Percentiles rank a stretch among this genome's conserved stretches.
Evolutionary conservation across 2,888 invertebrate species (phyloP).

Genomic region (Napeogenes inachia): DNA sequence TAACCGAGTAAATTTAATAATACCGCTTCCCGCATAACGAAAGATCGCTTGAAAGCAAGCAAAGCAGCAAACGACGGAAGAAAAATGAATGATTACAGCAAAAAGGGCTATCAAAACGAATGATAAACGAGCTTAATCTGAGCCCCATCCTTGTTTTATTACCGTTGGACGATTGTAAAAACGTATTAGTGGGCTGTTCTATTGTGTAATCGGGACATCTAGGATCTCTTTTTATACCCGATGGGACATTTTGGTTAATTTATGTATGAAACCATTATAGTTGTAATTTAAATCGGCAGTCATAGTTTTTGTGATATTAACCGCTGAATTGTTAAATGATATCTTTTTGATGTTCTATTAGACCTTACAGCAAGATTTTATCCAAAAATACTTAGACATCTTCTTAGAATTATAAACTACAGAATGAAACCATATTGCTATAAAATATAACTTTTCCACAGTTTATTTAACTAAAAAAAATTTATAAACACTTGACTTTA

Average conservation of each 20-base stretch:
- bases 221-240: conserved; percentile 63
- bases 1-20: conserved; percentile 31
- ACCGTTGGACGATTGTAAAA: conserved; percentile 74
- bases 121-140: conserved; percentile 77
- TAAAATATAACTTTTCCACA: no score
- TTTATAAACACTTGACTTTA: no score
- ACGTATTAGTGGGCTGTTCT: conserved; percentile 70
- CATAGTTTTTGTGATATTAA: conserved; percentile 21
- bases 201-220: conserved; percentile 54
- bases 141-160: conserved; percentile 75
- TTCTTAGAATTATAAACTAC: no score
- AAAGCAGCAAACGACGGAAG: conserved; percentile 73
- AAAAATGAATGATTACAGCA: conserved; percentile 78
- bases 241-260: conserved; percentile 56
- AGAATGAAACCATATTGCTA: no score
- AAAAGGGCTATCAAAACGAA: conserved; percentile 76
- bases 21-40: conserved; percentile 47
- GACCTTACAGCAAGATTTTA: no score
- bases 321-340: background rate
- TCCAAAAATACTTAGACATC: no score
- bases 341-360: no score
- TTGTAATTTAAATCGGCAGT: conserved; percentile 21
- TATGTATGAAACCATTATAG: conserved; percentile 55
- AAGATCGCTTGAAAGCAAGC: conserved; percentile 71
- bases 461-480: no score